phyloP scores from a whole-genome alignment of 2,888 invertebrate genomes.

The Agriopis marginaria region DNA sequence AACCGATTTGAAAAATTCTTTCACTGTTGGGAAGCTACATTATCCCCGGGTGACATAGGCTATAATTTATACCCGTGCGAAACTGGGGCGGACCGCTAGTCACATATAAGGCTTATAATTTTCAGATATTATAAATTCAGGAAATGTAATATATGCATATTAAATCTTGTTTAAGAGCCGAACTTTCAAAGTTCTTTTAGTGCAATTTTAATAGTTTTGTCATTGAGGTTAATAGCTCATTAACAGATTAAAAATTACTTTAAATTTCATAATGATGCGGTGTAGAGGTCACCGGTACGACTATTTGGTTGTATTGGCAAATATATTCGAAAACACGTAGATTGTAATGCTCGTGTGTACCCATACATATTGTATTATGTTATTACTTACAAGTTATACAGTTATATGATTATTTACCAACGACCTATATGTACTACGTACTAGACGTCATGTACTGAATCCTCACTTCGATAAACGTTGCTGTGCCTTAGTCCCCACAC shows the following conservation, averaged over 20 bases:
- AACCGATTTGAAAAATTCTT: too few relatives aligned
- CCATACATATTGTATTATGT: background rate
- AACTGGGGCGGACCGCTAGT: too few relatives aligned
- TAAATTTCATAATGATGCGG: slow-evolving; percentile 3
- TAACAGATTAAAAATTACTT: slow-evolving; percentile 22
- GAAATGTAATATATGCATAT: too few relatives aligned
- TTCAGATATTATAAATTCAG: background rate
- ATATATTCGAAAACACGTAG: background rate
- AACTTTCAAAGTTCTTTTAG: slow-evolving; percentile 10
- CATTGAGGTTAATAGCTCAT: slow-evolving; percentile 27
- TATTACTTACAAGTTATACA: background rate
- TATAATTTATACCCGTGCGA: too few relatives aligned
- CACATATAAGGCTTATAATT: too few relatives aligned
- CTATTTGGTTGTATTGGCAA: background rate
- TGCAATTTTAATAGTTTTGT: slow-evolving; percentile 10
- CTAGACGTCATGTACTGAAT: too few relatives aligned
- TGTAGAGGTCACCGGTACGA: background rate
- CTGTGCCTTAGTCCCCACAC: too few relatives aligned
- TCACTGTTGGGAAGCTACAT: too few relatives aligned
- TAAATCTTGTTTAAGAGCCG: background rate
- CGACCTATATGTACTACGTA: too few relatives aligned
- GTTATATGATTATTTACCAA: too few relatives aligned
- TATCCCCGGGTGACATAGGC: too few relatives aligned
- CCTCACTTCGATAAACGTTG: too few relatives aligned
- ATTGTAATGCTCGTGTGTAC: background rate